phyloP scores from a whole-genome alignment of 2,113 vertebrate genomes.

The Corapipo altera region DNA sequence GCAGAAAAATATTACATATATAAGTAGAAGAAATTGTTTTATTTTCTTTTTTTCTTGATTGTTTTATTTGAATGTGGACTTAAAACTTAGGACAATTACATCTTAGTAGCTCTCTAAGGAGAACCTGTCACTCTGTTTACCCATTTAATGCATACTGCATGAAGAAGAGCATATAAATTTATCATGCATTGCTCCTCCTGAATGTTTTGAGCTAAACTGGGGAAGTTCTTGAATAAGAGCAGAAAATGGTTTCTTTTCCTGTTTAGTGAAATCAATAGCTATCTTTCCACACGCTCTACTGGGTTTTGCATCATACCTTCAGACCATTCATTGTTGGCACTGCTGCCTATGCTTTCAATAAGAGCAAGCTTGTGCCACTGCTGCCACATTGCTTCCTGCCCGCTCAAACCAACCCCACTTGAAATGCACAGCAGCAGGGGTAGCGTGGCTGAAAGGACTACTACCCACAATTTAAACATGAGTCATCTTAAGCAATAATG shows the following conservation, averaged over 20 bases:
- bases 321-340: background rate
- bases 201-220: background rate
- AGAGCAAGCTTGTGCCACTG: background rate
- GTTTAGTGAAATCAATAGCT: background rate
- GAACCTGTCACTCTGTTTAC: background rate
- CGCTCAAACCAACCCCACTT: background rate
- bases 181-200: background rate
- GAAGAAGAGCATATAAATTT: background rate
- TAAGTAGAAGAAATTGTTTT: background rate
- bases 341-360: background rate
- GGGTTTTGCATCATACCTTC: background rate
- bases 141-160: background rate
- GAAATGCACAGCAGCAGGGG: background rate
- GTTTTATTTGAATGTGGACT: background rate
- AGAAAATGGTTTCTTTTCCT: background rate
- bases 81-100: background rate
- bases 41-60: background rate
- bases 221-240: background rate
- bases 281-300: background rate
- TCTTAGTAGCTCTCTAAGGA: background rate
- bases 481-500: background rate
- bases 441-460: background rate
- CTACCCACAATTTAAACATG: background rate
- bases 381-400: background rate
- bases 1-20: background rate